A percentile compares a stretch with the other conserved stretches of the same genome.
Conservation (phyloP, 2,888 invertebrate species). For the Drosophila borborema region DNA sequence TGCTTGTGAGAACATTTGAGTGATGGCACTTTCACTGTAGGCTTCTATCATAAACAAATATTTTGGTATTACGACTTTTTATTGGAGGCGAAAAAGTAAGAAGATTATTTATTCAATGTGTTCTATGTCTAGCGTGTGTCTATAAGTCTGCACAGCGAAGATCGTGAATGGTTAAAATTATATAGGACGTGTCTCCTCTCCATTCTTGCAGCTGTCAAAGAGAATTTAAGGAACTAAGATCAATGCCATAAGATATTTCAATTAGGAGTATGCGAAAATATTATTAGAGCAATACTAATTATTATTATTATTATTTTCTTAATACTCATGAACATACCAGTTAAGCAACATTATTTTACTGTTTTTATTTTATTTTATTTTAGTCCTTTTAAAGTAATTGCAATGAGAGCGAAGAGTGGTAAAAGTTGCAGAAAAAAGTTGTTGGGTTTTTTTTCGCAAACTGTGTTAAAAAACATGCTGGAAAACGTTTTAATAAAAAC, state of each 20-base stretch:
- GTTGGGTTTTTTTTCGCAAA: constrained; percentile 38
- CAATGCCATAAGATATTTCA: not conserved
- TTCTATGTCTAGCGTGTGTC: no score
- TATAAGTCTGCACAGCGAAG: no score
- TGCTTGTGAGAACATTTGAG: not conserved
- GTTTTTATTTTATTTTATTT: not conserved
- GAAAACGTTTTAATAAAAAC: constrained; percentile 70
- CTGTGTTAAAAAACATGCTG: constrained; percentile 53
- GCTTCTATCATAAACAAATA: not conserved
- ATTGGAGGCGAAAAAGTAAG: not conserved
- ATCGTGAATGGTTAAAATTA: no score
- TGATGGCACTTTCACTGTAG: not conserved
- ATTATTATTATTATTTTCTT: constrained; percentile 4
- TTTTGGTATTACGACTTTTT: not conserved
- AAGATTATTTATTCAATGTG: no score
- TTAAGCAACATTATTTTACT: not conserved
- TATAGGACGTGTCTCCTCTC: not conserved
- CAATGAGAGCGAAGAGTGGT: constrained; percentile 38
- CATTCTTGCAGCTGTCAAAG: not conserved
- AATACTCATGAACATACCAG: not conserved
- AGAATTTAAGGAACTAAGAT: not conserved
- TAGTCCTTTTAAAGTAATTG: constrained; percentile 21
- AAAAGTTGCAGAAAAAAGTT: constrained; percentile 54
- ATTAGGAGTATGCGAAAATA: not conserved
- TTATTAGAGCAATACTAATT: not conserved